Percentiles rank a stretch among this genome's conserved stretches.
phyloP scores from a whole-genome alignment of 2,113 vertebrate species.

The Solea senegalensis region DNA sequence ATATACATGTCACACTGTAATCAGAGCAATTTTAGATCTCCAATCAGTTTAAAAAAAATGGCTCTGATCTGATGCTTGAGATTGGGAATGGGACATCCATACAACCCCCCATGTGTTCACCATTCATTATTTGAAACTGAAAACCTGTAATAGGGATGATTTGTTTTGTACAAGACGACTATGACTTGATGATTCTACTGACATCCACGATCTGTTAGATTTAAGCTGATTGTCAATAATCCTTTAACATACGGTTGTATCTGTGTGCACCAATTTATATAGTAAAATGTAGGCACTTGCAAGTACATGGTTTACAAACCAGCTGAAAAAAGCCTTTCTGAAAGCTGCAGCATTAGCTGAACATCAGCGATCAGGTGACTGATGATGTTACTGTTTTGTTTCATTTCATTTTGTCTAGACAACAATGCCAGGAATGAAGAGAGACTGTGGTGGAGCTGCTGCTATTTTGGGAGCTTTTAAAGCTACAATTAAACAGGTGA shows the following conservation, averaged over 20 bases:
- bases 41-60: too few species aligned
- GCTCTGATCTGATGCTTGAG: too few species aligned
- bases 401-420: slow-evolving; percentile 81
- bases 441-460: slow-evolving; percentile 97
- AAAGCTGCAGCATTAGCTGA: not conserved
- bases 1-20: too few species aligned
- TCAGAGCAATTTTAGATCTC: too few species aligned
- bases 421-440: slow-evolving; percentile 98
- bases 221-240: slow-evolving; percentile 23
- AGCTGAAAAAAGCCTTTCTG: not conserved
- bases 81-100: too few species aligned
- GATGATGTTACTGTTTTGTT: not conserved
- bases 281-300: not conserved
- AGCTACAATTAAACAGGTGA: slow-evolving; percentile 93
- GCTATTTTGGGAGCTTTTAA: slow-evolving; percentile 95
- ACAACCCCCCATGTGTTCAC: too few species aligned
- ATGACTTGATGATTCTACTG: not conserved
- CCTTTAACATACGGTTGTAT: not conserved
- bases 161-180: not conserved
- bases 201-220: slow-evolving; percentile 7
- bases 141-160: too few species aligned
- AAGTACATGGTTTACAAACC: not conserved
- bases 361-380: not conserved
- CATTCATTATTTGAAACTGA: too few species aligned
- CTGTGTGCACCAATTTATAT: slow-evolving; percentile 2